phyloP scores from a whole-genome alignment of 2,797 vertebrate genomes.

The Hoplostethus atlanticus region DNA sequence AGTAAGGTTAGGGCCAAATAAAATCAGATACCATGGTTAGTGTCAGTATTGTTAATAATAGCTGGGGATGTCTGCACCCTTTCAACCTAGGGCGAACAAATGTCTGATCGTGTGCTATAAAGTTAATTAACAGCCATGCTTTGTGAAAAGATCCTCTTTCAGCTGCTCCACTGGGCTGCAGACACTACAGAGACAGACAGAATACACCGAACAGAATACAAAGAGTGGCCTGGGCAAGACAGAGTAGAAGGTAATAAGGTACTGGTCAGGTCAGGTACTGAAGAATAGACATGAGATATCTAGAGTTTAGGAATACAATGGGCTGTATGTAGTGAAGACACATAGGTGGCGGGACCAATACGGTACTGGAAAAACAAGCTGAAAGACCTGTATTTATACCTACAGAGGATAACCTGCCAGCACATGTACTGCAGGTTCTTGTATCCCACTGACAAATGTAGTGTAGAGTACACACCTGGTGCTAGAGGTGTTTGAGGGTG shows the following conservation, averaged over 20 bases:
- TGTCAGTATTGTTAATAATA: background rate
- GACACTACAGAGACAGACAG: background rate
- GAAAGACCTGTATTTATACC: slow-evolving; percentile 15
- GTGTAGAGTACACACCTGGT: too few relatives aligned
- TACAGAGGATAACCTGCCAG: slow-evolving; percentile 35
- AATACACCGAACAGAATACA: slow-evolving; percentile 19
- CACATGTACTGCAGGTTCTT: slow-evolving; percentile 30
- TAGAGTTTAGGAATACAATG: slow-evolving; percentile 15
- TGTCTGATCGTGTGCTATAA: slow-evolving; percentile 37
- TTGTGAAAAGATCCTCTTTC: slow-evolving; percentile 34
- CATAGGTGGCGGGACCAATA: slow-evolving; percentile 30
- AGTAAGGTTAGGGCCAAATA: slow-evolving; percentile 16
- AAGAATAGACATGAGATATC: slow-evolving; percentile 20
- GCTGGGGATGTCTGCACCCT: slow-evolving; percentile 11
- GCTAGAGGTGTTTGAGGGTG: background rate
- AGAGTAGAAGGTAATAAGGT: slow-evolving; percentile 21
- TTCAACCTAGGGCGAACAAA: slow-evolving; percentile 45
- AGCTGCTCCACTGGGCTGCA: slow-evolving; percentile 23
- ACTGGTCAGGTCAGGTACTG: background rate
- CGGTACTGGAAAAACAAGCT: slow-evolving; percentile 26
- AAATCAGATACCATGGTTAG: slow-evolving; percentile 5
- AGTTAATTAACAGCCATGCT: slow-evolving; percentile 53
- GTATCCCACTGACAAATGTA: slow-evolving; percentile 30
- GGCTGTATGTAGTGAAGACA: slow-evolving; percentile 12
- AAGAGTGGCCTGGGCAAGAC: slow-evolving; percentile 18